Percentiles rank a stretch among this genome's conserved stretches.
phyloP scores from a whole-genome alignment of 2,888 invertebrate species.

The Pachliopta kotzebuea region DNA sequence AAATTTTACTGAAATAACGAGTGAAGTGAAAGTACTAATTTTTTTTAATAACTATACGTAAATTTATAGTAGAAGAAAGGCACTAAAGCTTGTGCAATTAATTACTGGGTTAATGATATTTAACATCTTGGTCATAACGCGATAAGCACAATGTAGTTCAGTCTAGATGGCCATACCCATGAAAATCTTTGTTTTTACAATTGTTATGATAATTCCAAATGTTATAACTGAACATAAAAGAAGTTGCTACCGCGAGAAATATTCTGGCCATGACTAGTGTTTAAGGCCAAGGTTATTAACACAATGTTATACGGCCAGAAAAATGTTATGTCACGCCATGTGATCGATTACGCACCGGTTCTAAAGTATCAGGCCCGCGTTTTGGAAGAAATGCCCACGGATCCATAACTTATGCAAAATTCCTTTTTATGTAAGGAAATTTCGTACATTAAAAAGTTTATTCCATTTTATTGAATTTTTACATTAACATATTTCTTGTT shows the following conservation, averaged over 20 bases:
- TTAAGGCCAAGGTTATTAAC: slow-evolving; percentile 29
- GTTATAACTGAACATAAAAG: slow-evolving; percentile 1
- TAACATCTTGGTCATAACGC: no score
- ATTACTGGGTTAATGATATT: no score
- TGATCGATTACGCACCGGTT: slow-evolving; percentile 29
- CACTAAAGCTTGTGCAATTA: no score
- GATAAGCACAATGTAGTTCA: no score
- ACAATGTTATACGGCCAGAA: slow-evolving; percentile 11
- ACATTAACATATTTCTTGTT: no score
- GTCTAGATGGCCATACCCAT: no score
- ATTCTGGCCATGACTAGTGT: slow-evolving; percentile 19
- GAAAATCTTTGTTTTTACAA: no score
- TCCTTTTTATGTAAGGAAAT: neutral
- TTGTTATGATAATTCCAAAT: neutral
- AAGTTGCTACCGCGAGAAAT: neutral
- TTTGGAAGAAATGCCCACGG: slow-evolving; percentile 1
- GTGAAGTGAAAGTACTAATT: neutral
- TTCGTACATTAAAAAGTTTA: neutral
- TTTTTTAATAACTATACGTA: neutral
- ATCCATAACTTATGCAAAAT: neutral
- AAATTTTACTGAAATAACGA: slow-evolving; percentile 8
- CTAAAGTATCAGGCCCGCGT: slow-evolving; percentile 8
- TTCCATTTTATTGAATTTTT: neutral
- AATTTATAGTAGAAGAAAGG: no score
- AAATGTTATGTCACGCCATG: slow-evolving; percentile 30